These are phyloP conservation scores for Schizotus pectinicornis DNA, from an alignment of 2,888 invertebrate genomes.

Conservation along the genomic window DNA sequence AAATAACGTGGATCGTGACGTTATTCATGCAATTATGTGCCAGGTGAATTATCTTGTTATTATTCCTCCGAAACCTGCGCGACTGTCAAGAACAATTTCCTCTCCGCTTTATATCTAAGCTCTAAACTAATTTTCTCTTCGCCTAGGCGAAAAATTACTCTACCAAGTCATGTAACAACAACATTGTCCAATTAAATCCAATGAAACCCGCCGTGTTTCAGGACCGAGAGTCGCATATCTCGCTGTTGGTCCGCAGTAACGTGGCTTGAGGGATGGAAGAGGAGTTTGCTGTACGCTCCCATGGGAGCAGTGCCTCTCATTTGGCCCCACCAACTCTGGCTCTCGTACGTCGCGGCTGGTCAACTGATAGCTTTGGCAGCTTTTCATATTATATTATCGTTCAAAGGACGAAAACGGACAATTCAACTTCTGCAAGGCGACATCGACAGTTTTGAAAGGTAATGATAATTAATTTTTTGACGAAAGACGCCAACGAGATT, in stretches of 20 bases:
- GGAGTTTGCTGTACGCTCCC: constrained; percentile 52
- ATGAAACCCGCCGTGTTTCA: constrained; percentile 36
- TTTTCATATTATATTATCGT: constrained; percentile 55
- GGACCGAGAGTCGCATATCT: constrained; percentile 51
- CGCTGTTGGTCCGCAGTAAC: constrained; percentile 51
- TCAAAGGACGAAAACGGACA: constrained; percentile 49
- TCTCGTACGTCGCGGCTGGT: constrained; percentile 61
- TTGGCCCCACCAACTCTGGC: constrained; percentile 60
- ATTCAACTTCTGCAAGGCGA: constrained; percentile 52
- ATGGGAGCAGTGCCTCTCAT: constrained; percentile 52
- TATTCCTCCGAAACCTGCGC: not conserved
- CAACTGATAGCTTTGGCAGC: constrained; percentile 58
- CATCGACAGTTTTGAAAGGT: constrained; percentile 57
- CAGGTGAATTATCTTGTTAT: not conserved
- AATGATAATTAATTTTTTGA: too few relatives aligned
- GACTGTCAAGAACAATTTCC: not conserved
- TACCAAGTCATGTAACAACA: too few relatives aligned
- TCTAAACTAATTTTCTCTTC: too few relatives aligned
- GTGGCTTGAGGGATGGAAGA: constrained; percentile 55
- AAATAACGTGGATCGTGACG: constrained; percentile 70
- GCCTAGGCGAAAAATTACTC: too few relatives aligned
- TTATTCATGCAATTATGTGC: constrained; percentile 61
- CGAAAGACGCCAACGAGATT: too few relatives aligned
- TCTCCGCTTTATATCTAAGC: too few relatives aligned
- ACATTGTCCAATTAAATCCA: too few relatives aligned